Evolutionary conservation across 2,113 vertebrate genomes (phyloP).

Genomic region (Ellobius talpinus): DNA sequence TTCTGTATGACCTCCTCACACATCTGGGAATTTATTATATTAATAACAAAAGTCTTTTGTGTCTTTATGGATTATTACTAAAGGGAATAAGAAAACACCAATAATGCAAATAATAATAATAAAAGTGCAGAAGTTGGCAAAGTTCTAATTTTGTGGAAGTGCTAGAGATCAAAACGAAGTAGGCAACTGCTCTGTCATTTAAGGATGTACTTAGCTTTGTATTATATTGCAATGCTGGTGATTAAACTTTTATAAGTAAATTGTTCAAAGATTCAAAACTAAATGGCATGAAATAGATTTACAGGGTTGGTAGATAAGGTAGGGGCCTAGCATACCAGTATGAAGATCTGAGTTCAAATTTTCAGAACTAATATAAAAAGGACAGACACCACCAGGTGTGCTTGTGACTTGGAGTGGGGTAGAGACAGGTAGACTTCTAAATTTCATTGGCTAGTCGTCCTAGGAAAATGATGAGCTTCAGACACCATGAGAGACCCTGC

Average conservation of each 20-base stretch:
- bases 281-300: not conserved
- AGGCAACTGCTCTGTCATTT: not conserved
- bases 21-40: not conserved
- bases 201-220: not conserved
- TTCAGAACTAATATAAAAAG: not conserved
- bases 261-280: not conserved
- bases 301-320: not conserved
- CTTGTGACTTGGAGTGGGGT: too few species aligned
- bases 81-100: not conserved
- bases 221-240: not conserved
- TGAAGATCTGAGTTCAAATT: not conserved
- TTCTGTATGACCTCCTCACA: too few species aligned
- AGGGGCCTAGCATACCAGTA: too few species aligned
- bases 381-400: not conserved
- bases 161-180: fast-evolving
- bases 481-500: not conserved
- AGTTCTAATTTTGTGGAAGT: not conserved
- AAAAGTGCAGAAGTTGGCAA: not conserved
- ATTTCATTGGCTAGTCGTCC: not conserved
- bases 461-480: not conserved
- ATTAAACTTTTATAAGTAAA: not conserved
- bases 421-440: not conserved
- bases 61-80: not conserved
- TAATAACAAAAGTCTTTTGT: not conserved
- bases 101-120: not conserved